A percentile compares a stretch with the other conserved stretches of the same genome.
phyloP scores from a whole-genome alignment of 2,888 invertebrate genomes.

The Ophion costatus region DNA sequence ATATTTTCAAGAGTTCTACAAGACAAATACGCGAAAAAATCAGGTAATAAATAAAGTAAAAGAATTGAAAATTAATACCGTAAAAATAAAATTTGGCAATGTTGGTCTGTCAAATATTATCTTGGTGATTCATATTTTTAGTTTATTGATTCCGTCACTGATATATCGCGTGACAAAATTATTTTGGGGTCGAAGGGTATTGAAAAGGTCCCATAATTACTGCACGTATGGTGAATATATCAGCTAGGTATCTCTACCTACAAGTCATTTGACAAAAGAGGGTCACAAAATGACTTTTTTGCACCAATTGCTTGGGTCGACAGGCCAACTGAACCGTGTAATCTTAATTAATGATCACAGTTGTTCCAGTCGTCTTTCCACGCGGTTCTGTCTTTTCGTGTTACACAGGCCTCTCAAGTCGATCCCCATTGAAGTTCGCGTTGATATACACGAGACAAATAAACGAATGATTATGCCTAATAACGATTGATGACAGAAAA shows the following conservation, averaged over 20 bases:
- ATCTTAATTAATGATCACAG: constrained; percentile 76
- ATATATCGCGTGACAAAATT: neutral
- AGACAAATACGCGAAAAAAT: no score
- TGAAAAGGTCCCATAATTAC: neutral
- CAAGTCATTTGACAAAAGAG: constrained; percentile 14
- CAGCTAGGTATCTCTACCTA: neutral
- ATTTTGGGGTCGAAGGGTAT: neutral
- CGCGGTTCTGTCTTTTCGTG: neutral
- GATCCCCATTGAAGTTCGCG: neutral
- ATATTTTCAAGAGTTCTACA: no score
- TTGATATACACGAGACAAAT: no score
- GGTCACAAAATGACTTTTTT: constrained; percentile 20
- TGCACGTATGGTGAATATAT: neutral
- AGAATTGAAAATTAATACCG: neutral
- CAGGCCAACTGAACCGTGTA: constrained; percentile 70
- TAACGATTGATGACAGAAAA: neutral
- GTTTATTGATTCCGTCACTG: neutral
- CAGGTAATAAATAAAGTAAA: neutral
- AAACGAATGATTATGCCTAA: no score
- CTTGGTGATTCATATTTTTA: neutral
- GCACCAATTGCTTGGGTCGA: constrained; percentile 27
- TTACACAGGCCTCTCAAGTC: neutral
- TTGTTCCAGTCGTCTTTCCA: constrained; percentile 30
- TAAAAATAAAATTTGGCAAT: neutral
- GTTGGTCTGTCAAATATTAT: neutral